phyloP scores from a whole-genome alignment of 2,797 vertebrate genomes.

The Enteromius mattozi region DNA sequence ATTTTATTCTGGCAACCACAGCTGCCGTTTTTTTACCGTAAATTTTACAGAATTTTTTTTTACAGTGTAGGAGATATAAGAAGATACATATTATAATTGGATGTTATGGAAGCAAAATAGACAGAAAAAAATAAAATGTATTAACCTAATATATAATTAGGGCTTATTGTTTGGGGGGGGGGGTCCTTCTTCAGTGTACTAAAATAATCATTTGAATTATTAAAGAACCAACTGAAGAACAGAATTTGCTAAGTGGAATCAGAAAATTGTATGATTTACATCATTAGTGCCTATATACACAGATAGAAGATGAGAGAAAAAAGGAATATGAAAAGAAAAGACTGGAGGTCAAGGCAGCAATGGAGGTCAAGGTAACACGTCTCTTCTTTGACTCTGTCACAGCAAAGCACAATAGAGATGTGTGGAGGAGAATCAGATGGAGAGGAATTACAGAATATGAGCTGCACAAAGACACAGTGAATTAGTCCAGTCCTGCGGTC shows the following conservation, averaged over 20 bases:
- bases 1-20: no score
- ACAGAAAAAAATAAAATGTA: neutral
- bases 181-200: neutral
- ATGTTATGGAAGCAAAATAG: neutral
- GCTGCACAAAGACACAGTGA: slow-evolving; percentile 73
- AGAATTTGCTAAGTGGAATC: neutral
- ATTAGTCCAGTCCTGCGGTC: slow-evolving; percentile 72
- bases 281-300: neutral
- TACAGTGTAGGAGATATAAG: neutral
- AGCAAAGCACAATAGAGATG: slow-evolving; percentile 66
- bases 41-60: no score
- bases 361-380: slow-evolving; percentile 39
- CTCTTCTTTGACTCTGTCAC: slow-evolving; percentile 60
- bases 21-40: no score
- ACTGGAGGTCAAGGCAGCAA: slow-evolving; percentile 3
- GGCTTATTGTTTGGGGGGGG: neutral
- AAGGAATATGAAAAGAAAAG: slow-evolving; percentile 6
- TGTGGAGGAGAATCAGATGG: slow-evolving; percentile 69
- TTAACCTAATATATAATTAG: neutral
- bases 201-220: neutral
- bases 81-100: neutral
- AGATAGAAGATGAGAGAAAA: neutral
- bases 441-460: slow-evolving; percentile 71
- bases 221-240: neutral
- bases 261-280: neutral